Percentiles rank a stretch among this genome's conserved stretches.
Conservation (phyloP, 2,113 vertebrate genomes). For the Dendrocopos noguchii region DNA sequence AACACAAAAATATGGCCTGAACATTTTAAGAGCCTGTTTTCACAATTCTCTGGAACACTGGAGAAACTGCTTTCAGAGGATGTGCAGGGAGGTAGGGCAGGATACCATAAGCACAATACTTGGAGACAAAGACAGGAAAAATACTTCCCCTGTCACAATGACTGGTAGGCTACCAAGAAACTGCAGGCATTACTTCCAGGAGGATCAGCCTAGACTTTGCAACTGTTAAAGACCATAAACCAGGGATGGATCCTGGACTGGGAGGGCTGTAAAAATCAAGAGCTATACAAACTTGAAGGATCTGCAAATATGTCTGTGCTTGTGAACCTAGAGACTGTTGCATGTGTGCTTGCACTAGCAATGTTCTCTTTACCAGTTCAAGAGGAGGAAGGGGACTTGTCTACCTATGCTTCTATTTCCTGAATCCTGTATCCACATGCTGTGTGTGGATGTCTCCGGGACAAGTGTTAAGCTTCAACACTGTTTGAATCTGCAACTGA, state of each 20-base stretch:
- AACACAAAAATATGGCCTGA: not conserved
- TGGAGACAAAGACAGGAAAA: not conserved
- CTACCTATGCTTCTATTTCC: not conserved
- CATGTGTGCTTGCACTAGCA: not conserved
- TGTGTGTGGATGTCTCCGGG: not conserved
- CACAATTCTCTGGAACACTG: not conserved
- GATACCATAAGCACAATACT: not conserved
- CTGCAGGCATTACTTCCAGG: not conserved
- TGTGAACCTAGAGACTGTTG: not conserved
- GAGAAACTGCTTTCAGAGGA: not conserved
- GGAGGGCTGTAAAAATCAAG: not conserved
- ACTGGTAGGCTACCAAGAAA: not conserved
- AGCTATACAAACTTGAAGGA: not conserved
- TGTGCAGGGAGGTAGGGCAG: rapidly evolving
- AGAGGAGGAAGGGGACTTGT: not conserved
- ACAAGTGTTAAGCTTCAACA: rapidly evolving
- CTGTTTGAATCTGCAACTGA: not conserved
- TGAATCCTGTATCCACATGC: not conserved
- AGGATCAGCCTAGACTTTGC: not conserved
- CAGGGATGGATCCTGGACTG: not conserved
- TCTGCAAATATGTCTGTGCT: rapidly evolving
- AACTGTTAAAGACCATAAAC: not conserved
- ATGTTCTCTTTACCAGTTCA: not conserved
- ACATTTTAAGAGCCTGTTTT: not conserved
- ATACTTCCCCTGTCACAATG: not conserved